Conservation (phyloP, 2,888 invertebrate genomes). For the Crocallis elinguaria region DNA sequence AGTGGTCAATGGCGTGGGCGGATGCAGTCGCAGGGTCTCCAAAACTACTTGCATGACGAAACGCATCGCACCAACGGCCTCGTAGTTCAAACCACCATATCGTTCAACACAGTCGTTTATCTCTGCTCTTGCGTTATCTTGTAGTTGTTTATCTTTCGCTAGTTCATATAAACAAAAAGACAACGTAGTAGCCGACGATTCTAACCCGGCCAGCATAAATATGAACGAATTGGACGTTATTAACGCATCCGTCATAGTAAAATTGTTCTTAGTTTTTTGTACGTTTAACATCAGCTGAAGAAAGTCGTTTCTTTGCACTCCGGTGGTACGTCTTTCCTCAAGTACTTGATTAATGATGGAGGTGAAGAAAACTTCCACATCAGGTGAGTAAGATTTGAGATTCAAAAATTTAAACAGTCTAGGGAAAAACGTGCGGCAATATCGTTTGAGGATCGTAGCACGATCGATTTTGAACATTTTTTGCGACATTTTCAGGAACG, state of each 20-base stretch:
- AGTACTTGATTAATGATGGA: slow-evolving; percentile 73
- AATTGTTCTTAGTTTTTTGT: slow-evolving; percentile 64
- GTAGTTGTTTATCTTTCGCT: slow-evolving; percentile 69
- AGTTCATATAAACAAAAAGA: slow-evolving; percentile 78
- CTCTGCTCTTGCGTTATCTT: slow-evolving; percentile 65
- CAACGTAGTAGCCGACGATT: slow-evolving; percentile 73
- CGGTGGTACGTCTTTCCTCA: slow-evolving; percentile 63
- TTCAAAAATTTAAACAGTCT: slow-evolving; percentile 73
- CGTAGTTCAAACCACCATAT: slow-evolving; percentile 67
- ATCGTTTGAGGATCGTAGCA: slow-evolving; percentile 68
- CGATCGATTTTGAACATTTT: slow-evolving; percentile 76
- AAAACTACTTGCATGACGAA: slow-evolving; percentile 60
- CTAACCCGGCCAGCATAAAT: slow-evolving; percentile 80
- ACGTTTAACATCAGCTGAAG: slow-evolving; percentile 79
- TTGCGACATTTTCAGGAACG: slow-evolving; percentile 74
- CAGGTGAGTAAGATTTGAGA: slow-evolving; percentile 69
- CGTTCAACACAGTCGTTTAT: slow-evolving; percentile 62
- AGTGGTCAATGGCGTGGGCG: slow-evolving; percentile 75
- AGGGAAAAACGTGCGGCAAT: slow-evolving; percentile 74
- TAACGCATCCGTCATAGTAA: slow-evolving; percentile 75
- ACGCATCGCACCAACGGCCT: slow-evolving; percentile 70
- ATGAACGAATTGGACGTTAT: slow-evolving; percentile 81
- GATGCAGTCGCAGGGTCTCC: slow-evolving; percentile 74
- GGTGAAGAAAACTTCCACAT: slow-evolving; percentile 74
- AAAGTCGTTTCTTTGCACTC: slow-evolving; percentile 68